phyloP scores from a whole-genome alignment of 2,797 vertebrate genomes.

The Neosalanx taihuensis region DNA sequence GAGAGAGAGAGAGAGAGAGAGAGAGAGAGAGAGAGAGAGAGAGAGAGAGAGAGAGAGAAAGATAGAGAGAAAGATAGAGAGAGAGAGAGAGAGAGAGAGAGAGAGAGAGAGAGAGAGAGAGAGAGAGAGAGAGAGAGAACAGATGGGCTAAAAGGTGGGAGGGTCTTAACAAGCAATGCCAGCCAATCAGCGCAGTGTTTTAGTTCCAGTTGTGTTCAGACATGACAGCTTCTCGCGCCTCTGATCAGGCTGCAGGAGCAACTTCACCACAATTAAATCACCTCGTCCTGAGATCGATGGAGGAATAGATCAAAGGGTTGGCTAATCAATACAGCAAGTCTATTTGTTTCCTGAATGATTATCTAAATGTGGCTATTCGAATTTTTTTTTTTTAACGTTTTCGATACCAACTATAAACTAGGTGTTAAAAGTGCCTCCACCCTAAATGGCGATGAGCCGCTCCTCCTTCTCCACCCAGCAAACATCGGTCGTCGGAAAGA shows the following conservation, averaged over 20 bases:
- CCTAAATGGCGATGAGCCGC: constrained; percentile 64
- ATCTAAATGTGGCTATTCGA: constrained; percentile 45
- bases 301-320: background rate
- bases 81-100: too few relatives aligned
- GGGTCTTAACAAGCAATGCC: constrained; percentile 50
- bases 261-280: constrained; percentile 53
- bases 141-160: constrained; percentile 35
- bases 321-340: constrained; percentile 11
- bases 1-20: too few relatives aligned
- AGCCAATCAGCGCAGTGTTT: constrained; percentile 52
- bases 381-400: too few relatives aligned
- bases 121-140: too few relatives aligned
- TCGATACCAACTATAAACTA: constrained; percentile 6
- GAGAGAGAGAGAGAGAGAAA: too few relatives aligned
- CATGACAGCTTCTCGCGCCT: constrained; percentile 55
- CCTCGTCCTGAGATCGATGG: constrained; percentile 7
- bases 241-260: constrained; percentile 49
- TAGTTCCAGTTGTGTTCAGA: constrained; percentile 39
- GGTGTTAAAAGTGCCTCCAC: background rate
- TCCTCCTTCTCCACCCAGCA: constrained; percentile 75
- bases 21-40: too few relatives aligned
- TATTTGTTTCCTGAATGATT: constrained; percentile 1
- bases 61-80: too few relatives aligned
- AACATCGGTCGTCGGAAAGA: too few relatives aligned
- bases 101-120: too few relatives aligned